phyloP scores from a whole-genome alignment of 1,140 invertebrate species.

The Nasonia vitripennis region DNA sequence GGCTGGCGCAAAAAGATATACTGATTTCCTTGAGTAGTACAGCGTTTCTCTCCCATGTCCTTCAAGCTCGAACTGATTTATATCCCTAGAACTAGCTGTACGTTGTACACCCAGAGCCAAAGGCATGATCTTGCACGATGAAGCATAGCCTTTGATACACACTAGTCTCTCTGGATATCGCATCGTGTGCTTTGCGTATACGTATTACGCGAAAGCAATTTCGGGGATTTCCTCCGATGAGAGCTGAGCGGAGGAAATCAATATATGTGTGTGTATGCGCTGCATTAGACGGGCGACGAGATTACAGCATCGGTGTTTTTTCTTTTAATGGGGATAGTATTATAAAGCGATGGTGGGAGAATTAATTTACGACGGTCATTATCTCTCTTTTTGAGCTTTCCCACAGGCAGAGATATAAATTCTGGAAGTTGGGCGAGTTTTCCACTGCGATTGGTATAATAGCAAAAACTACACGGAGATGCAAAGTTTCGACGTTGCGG shows the following conservation, averaged over 20 bases:
- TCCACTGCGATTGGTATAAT: too few relatives aligned
- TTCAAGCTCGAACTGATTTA: background rate
- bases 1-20: background rate
- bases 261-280: background rate
- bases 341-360: too few relatives aligned
- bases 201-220: background rate
- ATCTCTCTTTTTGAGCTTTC: too few relatives aligned
- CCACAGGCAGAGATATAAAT: too few relatives aligned
- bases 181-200: background rate
- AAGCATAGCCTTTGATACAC: slow-evolving; percentile 1
- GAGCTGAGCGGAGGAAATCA: background rate
- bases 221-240: background rate
- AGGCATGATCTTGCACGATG: background rate
- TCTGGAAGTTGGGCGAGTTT: too few relatives aligned
- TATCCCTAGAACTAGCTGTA: background rate
- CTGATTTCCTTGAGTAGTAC: background rate
- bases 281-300: background rate
- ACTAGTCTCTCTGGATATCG: too few relatives aligned
- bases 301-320: background rate
- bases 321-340: background rate
- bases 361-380: too few relatives aligned
- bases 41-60: background rate
- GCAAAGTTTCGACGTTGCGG: too few relatives aligned
- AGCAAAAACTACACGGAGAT: too few relatives aligned
- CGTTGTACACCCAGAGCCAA: background rate